Evolutionary conservation across 2,888 invertebrate genomes (phyloP).

Genomic region (Melieria omissa): DNA sequence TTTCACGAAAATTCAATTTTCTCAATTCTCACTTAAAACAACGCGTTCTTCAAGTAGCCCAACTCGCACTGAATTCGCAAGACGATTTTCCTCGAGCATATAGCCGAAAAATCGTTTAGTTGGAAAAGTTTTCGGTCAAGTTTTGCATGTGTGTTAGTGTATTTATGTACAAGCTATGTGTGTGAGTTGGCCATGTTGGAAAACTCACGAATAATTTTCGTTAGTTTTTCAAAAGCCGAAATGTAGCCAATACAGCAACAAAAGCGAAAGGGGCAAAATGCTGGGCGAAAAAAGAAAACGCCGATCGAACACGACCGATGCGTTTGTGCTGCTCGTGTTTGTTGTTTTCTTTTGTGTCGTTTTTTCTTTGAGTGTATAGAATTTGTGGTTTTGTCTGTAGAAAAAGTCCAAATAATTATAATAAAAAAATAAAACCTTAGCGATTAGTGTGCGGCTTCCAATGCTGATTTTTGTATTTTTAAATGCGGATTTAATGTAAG

Average conservation of each 20-base stretch:
- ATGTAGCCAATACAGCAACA: no score
- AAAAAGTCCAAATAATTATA: no score
- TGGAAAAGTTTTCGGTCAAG: slow-evolving; percentile 30
- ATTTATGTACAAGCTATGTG: slow-evolving; percentile 1
- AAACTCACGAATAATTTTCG: slow-evolving; percentile 29
- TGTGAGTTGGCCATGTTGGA: slow-evolving; percentile 28
- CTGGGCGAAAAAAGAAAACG: no score
- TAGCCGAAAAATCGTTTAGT: slow-evolving; percentile 37
- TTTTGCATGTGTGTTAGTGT: slow-evolving; percentile 10
- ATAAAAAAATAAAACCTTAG: no score
- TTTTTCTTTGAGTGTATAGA: neutral
- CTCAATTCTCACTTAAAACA: slow-evolving; percentile 49
- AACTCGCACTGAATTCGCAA: slow-evolving; percentile 67
- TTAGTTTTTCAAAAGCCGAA: slow-evolving; percentile 22
- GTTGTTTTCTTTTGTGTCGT: neutral
- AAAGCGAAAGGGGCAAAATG: no score
- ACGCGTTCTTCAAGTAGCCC: slow-evolving; percentile 68
- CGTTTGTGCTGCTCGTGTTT: neutral
- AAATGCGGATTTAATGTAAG: no score
- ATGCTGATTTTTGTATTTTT: no score
- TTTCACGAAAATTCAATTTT: slow-evolving; percentile 5
- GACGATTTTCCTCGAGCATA: slow-evolving; percentile 46
- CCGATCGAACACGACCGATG: no score
- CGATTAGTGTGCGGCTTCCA: no score
- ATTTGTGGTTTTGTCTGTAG: no score